These are phyloP conservation scores for Eupithecia tripunctaria DNA, from an alignment of 2,888 invertebrate species.

Conservation along the genomic window DNA sequence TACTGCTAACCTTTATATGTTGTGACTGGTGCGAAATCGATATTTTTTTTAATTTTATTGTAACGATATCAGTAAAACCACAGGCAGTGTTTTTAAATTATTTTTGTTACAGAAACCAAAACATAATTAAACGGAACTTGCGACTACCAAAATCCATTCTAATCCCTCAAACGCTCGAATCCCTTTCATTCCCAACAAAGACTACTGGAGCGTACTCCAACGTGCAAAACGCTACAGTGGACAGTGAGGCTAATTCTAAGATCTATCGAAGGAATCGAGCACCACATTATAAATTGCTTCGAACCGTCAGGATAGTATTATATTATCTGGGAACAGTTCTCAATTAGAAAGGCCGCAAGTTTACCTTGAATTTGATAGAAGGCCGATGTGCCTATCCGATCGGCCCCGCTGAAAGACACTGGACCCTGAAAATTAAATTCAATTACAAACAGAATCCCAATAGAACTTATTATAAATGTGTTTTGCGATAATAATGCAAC, in stretches of 20 bases:
- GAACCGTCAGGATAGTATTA: background rate
- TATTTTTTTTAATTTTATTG: background rate
- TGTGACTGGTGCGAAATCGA: background rate
- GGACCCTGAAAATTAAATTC: conserved; percentile 88
- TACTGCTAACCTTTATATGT: background rate
- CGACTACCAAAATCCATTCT: background rate
- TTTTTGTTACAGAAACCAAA: background rate
- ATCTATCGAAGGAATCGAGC: conserved; percentile 19
- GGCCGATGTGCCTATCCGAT: conserved; percentile 93
- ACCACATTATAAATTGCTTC: conserved; percentile 23
- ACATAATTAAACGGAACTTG: background rate
- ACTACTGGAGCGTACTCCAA: background rate
- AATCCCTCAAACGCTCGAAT: background rate
- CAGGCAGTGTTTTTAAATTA: background rate
- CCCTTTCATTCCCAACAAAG: background rate
- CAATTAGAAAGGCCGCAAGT: conserved; percentile 29
- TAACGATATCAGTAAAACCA: background rate
- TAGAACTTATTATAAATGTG: no score
- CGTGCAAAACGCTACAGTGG: conserved; percentile 4
- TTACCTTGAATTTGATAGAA: conserved; percentile 95
- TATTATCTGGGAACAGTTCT: conserved; percentile 5
- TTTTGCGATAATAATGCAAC: no score
- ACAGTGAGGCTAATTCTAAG: background rate
- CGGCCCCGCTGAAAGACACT: conserved; percentile 94
- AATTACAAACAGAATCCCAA: background rate